Evolutionary conservation across 2,888 invertebrate species (phyloP), one percentile per base, ranked within the genome.

Genomic region (Nymphalis c-album): DNA sequence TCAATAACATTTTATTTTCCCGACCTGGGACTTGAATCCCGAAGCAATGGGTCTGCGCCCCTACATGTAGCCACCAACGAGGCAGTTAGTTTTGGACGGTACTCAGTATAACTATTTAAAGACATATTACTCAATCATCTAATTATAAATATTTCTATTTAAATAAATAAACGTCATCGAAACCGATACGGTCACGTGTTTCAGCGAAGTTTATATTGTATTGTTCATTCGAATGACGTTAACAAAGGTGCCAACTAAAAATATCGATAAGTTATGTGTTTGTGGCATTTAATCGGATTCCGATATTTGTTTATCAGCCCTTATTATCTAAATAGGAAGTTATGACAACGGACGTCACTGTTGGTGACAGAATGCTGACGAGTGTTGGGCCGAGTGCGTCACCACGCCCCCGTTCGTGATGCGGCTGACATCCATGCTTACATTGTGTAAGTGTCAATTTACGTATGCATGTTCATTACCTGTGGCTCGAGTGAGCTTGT

Each of bases 251-350:
- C 70, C 76, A 75, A 69, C 72, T 78, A 78, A 77, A 78, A 82
- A 80, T 80, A 77, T 80, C 78, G 75, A 72, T 64, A 67, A 7
- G 69, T 74, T 40, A 76, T 85, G 84, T 85, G 81, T 85, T 79
- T 77, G 74, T 78, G 69, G 69, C 71, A 72, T 76, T 76, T 74
- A 78, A 80, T 76, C 67, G 71, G 77, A 76, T 60, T 68, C 13
- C 62, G 61, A 69, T 80, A 79, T 79, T 80, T 81, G 80, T 82
- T 85, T 85, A 85, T 85, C 85, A 76, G 74, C 67, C 73, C 78
- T 76, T 84, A 82, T 84, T 85, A 87, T 87, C 84, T 85, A 82
- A 85, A 85, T 84, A 79, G 78, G 78, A 80, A 80, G 81, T 89
- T 86, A 86, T 79, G 82, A 83, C 78, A 70, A 70, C 75, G 75